Conservation (phyloP, 2,113 vertebrate species). For the Phyllostomus discolor region DNA sequence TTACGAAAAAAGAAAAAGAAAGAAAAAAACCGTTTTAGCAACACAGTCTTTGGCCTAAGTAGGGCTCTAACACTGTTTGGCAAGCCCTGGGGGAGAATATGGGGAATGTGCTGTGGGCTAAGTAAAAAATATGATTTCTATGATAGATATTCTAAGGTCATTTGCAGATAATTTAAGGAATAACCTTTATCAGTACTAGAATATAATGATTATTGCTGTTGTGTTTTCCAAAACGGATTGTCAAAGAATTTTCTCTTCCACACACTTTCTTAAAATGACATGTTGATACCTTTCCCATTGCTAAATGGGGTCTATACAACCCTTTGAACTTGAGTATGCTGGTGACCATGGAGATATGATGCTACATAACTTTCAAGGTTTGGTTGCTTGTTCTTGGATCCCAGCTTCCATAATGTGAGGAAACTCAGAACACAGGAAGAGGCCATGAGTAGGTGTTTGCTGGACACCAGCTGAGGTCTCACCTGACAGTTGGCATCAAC, state of each 20-base stretch:
- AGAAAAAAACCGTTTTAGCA: background rate
- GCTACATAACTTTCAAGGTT: background rate
- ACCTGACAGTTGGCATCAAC: background rate
- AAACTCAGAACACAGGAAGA: background rate
- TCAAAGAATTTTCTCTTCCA: background rate
- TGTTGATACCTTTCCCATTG: background rate
- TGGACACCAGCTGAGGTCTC: background rate
- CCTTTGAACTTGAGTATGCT: background rate
- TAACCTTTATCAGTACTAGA: background rate
- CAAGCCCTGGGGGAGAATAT: background rate
- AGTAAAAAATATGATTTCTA: background rate
- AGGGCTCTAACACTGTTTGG: background rate
- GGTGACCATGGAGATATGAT: background rate
- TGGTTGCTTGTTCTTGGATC: background rate
- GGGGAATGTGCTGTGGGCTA: background rate
- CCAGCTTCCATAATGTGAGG: background rate
- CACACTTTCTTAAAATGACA: background rate
- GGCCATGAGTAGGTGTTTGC: background rate
- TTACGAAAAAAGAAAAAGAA: background rate
- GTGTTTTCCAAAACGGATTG: background rate
- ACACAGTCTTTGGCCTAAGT: background rate
- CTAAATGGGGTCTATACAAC: background rate
- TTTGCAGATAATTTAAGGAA: background rate
- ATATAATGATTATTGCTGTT: background rate
- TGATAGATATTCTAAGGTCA: background rate